phyloP scores from a whole-genome alignment of 2,888 invertebrate species.

The Poecilobothrus nobilitatus region DNA sequence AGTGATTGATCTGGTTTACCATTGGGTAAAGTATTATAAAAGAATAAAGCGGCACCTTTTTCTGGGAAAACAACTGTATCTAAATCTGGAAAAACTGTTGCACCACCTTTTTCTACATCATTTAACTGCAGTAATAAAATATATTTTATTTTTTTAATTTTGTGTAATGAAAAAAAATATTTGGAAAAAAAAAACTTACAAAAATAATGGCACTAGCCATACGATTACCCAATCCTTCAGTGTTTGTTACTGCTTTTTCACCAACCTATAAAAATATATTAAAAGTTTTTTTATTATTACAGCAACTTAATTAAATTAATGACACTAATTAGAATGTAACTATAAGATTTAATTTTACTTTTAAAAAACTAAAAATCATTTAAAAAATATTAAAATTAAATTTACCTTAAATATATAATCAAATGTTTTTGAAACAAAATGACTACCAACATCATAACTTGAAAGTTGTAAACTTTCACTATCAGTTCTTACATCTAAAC shows the following conservation, averaged over 20 bases:
- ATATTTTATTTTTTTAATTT: background rate
- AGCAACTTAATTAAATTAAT: background rate
- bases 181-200: conserved; percentile 21
- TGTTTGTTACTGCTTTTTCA: background rate
- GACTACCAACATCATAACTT: conserved; percentile 28
- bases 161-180: too few relatives aligned
- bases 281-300: background rate
- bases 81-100: conserved; percentile 88
- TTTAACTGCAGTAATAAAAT: conserved; percentile 23
- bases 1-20: conserved; percentile 81
- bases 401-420: conserved; percentile 65
- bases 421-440: conserved; percentile 25
- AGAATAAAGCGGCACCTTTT: conserved; percentile 84
- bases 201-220: conserved; percentile 26
- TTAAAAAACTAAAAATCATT: background rate
- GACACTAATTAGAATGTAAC: too few relatives aligned
- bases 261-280: background rate
- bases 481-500: conserved; percentile 43
- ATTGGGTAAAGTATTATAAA: conserved; percentile 82
- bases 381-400: background rate
- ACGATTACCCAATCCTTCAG: conserved; percentile 22
- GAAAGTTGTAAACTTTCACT: conserved; percentile 24
- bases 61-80: conserved; percentile 75
- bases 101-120: conserved; percentile 65
- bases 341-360: too few relatives aligned